Evolutionary conservation across 2,113 vertebrate species (phyloP).

Genomic region (Siniperca knerii): DNA sequence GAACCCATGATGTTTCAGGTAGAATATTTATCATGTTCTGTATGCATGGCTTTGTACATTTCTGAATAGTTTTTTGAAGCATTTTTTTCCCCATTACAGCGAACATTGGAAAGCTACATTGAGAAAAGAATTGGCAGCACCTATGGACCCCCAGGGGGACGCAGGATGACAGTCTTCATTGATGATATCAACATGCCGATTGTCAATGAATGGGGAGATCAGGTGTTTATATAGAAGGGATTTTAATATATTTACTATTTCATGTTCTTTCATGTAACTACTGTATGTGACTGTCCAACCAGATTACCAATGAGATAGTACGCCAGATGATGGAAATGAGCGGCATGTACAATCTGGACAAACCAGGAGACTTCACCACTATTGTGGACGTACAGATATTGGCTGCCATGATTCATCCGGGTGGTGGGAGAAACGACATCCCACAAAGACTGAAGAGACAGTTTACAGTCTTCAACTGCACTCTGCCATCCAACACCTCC

Average conservation of each 20-base stretch:
- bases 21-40: conserved; percentile 5
- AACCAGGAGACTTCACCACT: conserved; percentile 92
- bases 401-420: conserved; percentile 94
- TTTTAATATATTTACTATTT: not conserved
- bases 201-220: conserved; percentile 94
- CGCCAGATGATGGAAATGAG: conserved; percentile 92
- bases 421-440: conserved; percentile 92
- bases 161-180: conserved; percentile 92
- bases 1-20: conserved; percentile 94
- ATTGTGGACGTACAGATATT: conserved; percentile 90
- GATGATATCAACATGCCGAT: conserved; percentile 94
- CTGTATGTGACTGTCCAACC: conserved; percentile 36
- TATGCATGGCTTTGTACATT: not conserved
- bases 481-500: conserved; percentile 89
- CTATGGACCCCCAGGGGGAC: conserved; percentile 90
- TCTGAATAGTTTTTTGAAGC: conserved; percentile 29
- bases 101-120: conserved; percentile 90
- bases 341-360: conserved; percentile 92
- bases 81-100: conserved; percentile 73
- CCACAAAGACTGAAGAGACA: conserved; percentile 93
- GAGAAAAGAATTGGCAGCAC: conserved; percentile 92
- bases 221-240: conserved; percentile 80
- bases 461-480: conserved; percentile 92
- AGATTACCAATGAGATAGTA: conserved; percentile 94
- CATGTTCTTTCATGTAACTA: not conserved